phyloP scores from a whole-genome alignment of 2,113 vertebrate genomes.

The Osmerus mordax region DNA sequence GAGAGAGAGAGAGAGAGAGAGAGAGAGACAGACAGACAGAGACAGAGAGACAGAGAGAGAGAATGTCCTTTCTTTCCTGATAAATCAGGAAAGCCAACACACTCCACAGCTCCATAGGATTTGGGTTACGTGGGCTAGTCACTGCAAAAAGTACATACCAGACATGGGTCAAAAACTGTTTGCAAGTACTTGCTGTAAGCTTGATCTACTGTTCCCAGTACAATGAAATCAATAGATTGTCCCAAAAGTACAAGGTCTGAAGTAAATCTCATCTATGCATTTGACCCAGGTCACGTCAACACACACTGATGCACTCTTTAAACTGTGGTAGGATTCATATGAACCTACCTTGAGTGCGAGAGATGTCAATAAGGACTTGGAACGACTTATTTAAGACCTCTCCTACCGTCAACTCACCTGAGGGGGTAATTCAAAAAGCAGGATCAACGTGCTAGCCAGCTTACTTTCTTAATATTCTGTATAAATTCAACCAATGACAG shows the following conservation, averaged over 20 bases:
- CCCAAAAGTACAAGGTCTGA: no score
- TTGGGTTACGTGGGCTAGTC: constrained; percentile 18
- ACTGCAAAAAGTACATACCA: constrained; percentile 37
- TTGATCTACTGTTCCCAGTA: no score
- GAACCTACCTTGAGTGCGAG: constrained; percentile 66
- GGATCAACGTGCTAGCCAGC: constrained; percentile 68
- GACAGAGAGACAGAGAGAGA: neutral
- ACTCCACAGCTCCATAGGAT: constrained; percentile 28
- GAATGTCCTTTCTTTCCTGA: constrained; percentile 8
- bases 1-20: neutral
- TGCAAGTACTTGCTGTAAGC: no score
- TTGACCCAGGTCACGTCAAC: constrained; percentile 1
- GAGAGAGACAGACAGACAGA: neutral
- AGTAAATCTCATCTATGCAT: neutral
- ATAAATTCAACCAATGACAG: neutral
- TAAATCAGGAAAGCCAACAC: constrained; percentile 20
- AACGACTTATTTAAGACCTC: constrained; percentile 74
- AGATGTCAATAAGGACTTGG: constrained; percentile 73
- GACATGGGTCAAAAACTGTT: no score
- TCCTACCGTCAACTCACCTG: constrained; percentile 74
- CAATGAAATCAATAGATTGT: no score
- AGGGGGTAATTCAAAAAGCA: constrained; percentile 74
- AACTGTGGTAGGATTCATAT: constrained; percentile 51
- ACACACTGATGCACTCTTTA: constrained; percentile 20
- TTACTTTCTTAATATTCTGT: constrained; percentile 29